Evolutionary conservation across 1,140 invertebrate genomes (phyloP).

Genomic region (Chelonus insularis): DNA sequence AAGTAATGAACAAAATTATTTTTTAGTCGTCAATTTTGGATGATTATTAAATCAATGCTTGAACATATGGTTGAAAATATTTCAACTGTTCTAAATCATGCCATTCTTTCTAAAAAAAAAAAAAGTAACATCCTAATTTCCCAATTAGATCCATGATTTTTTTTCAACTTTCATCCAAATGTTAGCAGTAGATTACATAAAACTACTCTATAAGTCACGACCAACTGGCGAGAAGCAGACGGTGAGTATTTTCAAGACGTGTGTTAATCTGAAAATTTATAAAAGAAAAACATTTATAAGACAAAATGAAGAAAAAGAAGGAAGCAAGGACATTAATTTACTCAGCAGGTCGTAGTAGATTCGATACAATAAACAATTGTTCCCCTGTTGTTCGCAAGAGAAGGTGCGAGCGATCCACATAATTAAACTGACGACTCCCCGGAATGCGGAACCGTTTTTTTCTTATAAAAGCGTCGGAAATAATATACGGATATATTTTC

Average conservation of each 20-base stretch:
- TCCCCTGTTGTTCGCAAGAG: neutral
- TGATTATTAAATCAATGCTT: no score
- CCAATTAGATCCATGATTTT: no score
- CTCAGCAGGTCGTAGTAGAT: neutral
- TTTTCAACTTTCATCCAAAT: neutral
- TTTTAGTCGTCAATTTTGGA: no score
- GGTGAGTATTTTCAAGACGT: no score
- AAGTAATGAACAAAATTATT: no score
- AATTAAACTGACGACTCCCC: constrained; percentile 12
- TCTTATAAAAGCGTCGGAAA: constrained; percentile 2
- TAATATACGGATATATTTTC: constrained; percentile 1
- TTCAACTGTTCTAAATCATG: no score
- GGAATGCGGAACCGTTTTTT: constrained; percentile 21
- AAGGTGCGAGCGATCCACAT: constrained; percentile 1
- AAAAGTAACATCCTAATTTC: no score
- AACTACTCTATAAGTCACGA: no score
- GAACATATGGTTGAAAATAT: no score
- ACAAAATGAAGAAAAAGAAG: neutral
- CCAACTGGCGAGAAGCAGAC: no score
- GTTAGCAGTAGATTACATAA: no score
- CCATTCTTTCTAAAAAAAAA: no score
- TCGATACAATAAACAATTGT: constrained; percentile 2
- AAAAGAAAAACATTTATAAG: neutral
- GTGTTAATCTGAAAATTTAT: neutral
- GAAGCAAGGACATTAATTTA: constrained; percentile 9